Percentiles rank a stretch among this genome's conserved stretches.
Evolutionary conservation across 2,113 vertebrate species (phyloP).

Genomic region (Alouatta palliata): DNA sequence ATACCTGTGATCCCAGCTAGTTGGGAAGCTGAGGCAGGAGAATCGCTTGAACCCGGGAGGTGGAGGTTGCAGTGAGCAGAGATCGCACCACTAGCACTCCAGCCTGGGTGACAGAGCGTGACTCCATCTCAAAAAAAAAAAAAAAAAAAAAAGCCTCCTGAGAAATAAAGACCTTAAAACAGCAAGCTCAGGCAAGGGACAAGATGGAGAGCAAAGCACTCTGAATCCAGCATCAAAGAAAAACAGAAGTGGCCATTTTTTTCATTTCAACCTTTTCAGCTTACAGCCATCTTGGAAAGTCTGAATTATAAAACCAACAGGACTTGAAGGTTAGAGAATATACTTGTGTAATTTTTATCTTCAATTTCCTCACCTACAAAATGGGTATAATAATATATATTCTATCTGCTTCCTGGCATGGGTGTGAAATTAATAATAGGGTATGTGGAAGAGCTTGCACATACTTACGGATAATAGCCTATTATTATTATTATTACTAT

Average conservation of each 20-base stretch:
- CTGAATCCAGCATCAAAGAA: neutral
- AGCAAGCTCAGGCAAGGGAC: neutral
- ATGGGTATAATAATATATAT: neutral
- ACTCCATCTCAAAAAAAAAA: no score
- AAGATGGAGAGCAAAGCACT: neutral
- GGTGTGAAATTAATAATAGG: neutral
- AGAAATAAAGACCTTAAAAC: neutral
- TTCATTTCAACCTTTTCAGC: neutral
- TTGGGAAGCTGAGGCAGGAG: no score
- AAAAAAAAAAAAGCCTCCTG: no score
- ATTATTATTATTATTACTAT: neutral
- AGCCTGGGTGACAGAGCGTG: no score
- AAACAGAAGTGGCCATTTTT: neutral
- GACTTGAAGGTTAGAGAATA: neutral
- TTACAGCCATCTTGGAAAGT: neutral
- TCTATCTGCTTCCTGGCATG: neutral
- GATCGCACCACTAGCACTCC: no score
- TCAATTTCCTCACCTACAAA: neutral
- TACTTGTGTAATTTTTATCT: neutral
- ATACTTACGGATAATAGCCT: neutral
- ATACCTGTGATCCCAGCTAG: no score
- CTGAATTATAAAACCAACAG: neutral
- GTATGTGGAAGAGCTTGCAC: neutral
- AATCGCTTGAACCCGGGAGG: no score
- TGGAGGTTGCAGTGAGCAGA: no score